Percentiles rank a stretch among this genome's conserved stretches.
These are phyloP conservation scores for Mimas tiliae DNA, from an alignment of 2,888 invertebrate genomes.

Conservation along the genomic window DNA sequence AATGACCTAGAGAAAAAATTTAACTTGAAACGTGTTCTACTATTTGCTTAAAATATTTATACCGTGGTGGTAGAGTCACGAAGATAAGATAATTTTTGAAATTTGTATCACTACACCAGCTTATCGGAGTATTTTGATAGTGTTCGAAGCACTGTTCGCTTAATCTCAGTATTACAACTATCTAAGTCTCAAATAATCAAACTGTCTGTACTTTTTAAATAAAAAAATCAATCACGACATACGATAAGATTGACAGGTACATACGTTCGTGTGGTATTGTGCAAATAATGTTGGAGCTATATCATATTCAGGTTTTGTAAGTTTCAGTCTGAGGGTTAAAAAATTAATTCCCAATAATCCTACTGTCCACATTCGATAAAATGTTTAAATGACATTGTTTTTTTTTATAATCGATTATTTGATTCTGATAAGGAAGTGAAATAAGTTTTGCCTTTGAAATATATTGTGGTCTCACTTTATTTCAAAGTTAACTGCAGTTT, in stretches of 20 bases:
- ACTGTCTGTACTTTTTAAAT: constrained; percentile 47
- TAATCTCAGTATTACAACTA: constrained; percentile 64
- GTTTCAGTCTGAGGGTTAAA: not conserved
- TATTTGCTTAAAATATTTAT: constrained; percentile 68
- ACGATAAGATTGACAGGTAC: constrained; percentile 60
- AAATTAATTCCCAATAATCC: not conserved
- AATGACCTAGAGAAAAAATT: constrained; percentile 42
- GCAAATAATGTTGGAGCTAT: constrained; percentile 33
- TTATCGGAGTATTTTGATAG: constrained; percentile 63
- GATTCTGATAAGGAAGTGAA: not conserved
- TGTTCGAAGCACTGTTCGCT: constrained; percentile 49
- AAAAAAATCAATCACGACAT: constrained; percentile 63
- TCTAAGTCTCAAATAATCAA: constrained; percentile 55
- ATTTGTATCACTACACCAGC: constrained; percentile 62
- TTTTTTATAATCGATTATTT: not conserved
- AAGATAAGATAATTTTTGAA: constrained; percentile 76
- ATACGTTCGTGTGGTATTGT: constrained; percentile 32
- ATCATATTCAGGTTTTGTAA: constrained; percentile 29
- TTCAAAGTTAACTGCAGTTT: not conserved
- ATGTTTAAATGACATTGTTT: not conserved
- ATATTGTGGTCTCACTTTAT: not conserved
- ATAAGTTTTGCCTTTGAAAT: not conserved
- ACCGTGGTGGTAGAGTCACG: constrained; percentile 56
- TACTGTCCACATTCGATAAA: not conserved
- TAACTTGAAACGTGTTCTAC: constrained; percentile 43